Conservation (phyloP, 1,140 invertebrate genomes). For the Fopius arisanus region DNA sequence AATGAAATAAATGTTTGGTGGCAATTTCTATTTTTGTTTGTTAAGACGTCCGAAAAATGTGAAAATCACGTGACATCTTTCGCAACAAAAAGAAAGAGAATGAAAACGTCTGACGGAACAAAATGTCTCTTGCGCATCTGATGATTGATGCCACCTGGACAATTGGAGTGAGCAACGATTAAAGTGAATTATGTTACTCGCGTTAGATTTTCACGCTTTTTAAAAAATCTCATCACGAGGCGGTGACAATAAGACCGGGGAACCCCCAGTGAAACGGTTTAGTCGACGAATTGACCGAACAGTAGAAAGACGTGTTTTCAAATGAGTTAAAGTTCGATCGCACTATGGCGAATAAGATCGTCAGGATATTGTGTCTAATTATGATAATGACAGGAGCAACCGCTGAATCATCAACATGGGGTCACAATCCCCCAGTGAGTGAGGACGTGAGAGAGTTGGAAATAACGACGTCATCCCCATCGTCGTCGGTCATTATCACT, state of each 20-base stretch:
- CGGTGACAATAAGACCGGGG: conserved; percentile 37
- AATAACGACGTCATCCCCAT: background rate
- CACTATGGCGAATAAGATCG: background rate
- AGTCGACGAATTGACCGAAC: conserved; percentile 36
- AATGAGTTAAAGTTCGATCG: background rate
- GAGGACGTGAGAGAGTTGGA: background rate
- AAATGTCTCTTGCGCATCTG: conserved; percentile 14
- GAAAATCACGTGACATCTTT: background rate
- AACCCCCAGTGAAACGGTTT: conserved; percentile 32
- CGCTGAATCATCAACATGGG: background rate
- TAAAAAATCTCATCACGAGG: conserved; percentile 24
- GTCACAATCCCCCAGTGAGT: background rate
- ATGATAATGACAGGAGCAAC: background rate
- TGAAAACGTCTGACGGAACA: conserved; percentile 27
- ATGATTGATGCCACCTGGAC: conserved; percentile 23
- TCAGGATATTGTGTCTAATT: background rate
- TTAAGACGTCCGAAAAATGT: background rate
- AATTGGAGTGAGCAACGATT: conserved; percentile 33
- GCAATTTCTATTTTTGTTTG: no score
- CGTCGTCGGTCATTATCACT: no score
- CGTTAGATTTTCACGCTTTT: conserved; percentile 45
- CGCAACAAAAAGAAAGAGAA: background rate
- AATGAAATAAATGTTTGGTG: no score
- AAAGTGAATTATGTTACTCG: conserved; percentile 15
- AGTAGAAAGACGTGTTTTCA: conserved; percentile 20